Percentiles rank a stretch among this genome's conserved stretches.
phyloP scores from a whole-genome alignment of 2,888 invertebrate species.

The Oscheius sp. region DNA sequence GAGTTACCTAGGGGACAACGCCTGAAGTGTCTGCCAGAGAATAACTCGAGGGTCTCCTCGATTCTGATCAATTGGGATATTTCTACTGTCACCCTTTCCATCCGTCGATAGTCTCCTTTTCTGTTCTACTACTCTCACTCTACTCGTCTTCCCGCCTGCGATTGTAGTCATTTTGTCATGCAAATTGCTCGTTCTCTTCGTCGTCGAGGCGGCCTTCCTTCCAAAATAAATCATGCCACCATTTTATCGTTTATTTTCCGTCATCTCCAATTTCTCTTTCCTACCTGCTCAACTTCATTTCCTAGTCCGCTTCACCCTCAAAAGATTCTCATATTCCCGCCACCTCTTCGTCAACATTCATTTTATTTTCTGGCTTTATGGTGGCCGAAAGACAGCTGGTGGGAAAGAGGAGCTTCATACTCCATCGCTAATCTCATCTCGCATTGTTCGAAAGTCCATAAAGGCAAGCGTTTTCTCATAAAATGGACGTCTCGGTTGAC shows the following conservation, averaged over 20 bases:
- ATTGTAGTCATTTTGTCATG: neutral
- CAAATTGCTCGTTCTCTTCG: too few relatives aligned
- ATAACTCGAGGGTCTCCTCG: too few relatives aligned
- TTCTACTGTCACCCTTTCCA: neutral
- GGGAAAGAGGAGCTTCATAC: too few relatives aligned
- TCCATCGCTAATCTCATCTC: too few relatives aligned
- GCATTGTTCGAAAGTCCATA: too few relatives aligned
- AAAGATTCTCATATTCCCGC: neutral
- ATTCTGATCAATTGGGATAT: neutral
- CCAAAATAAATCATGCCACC: neutral
- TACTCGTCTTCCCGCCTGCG: neutral
- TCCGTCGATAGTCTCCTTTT: too few relatives aligned
- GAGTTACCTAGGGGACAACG: too few relatives aligned
- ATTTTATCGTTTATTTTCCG: conserved; percentile 2
- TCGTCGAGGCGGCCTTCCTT: neutral
- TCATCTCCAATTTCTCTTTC: neutral
- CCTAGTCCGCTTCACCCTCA: neutral
- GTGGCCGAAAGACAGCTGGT: neutral
- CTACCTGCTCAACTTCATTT: neutral
- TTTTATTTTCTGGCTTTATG: neutral
- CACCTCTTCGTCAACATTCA: neutral
- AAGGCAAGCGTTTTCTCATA: neutral
- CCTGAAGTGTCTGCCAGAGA: too few relatives aligned
- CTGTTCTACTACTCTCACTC: too few relatives aligned
- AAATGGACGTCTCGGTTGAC: neutral